Conservation (phyloP, 2,888 invertebrate genomes). For the Mesorhabditis sp. region DNA sequence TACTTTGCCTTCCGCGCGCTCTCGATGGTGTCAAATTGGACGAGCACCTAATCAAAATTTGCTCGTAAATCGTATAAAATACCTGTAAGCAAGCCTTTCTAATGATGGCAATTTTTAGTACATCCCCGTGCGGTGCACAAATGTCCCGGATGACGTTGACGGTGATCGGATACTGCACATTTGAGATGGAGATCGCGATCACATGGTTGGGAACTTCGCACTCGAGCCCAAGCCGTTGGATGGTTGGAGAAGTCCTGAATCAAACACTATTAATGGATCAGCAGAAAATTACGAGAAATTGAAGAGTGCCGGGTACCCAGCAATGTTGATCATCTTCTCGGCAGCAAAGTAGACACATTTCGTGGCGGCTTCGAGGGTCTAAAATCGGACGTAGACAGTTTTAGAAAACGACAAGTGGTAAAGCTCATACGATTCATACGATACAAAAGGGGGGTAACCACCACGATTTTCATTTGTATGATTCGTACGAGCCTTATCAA, state of each 20-base stretch:
- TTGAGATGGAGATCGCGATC: slow-evolving; percentile 90
- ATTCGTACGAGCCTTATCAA: too few species aligned
- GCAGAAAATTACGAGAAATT: too few species aligned
- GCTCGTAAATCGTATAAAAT: background rate
- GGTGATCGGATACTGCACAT: slow-evolving; percentile 97
- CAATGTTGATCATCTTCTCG: slow-evolving; percentile 58
- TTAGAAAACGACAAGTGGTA: too few species aligned
- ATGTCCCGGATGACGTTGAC: slow-evolving; percentile 89
- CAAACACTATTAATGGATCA: background rate
- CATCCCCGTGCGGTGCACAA: slow-evolving; percentile 87
- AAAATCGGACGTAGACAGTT: too few species aligned
- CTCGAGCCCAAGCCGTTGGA: slow-evolving; percentile 52
- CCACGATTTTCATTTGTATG: too few species aligned
- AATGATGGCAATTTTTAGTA: slow-evolving; percentile 85
- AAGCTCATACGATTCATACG: too few species aligned
- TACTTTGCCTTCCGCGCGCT: slow-evolving; percentile 81
- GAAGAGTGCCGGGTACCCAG: slow-evolving; percentile 36
- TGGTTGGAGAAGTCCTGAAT: slow-evolving; percentile 10
- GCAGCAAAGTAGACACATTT: slow-evolving; percentile 45
- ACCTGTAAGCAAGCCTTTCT: background rate
- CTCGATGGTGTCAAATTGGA: slow-evolving; percentile 60
- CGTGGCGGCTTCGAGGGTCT: too few species aligned
- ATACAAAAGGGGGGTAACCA: too few species aligned
- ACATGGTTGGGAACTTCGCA: slow-evolving; percentile 86
- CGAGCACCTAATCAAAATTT: slow-evolving; percentile 30